Conservation (phyloP, 2,113 vertebrate genomes). For the Oryzias woworae region DNA sequence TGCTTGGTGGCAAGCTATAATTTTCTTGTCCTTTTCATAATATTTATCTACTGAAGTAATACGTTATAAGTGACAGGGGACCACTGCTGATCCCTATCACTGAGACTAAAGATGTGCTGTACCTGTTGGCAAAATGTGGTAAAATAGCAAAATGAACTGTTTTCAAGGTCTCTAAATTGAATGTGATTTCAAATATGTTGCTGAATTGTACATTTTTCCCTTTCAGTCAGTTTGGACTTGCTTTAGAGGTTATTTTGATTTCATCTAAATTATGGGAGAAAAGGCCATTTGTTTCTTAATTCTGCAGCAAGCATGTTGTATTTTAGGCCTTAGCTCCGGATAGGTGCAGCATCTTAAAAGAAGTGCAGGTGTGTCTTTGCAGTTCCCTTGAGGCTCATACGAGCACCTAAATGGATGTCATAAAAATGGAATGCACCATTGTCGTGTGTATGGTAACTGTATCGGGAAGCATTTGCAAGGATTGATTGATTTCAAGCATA, state of each 20-base stretch:
- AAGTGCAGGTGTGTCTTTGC: too few species aligned
- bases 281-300: too few species aligned
- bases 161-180: slow-evolving; percentile 1
- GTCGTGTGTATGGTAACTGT: too few species aligned
- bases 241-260: too few species aligned
- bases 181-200: slow-evolving; percentile 24
- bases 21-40: slow-evolving; percentile 15
- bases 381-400: too few species aligned
- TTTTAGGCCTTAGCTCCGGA: neutral
- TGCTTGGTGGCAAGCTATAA: slow-evolving; percentile 16
- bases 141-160: neutral
- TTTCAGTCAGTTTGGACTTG: neutral
- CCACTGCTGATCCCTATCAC: slow-evolving; percentile 21
- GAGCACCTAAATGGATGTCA: too few species aligned
- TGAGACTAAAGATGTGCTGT: slow-evolving; percentile 24
- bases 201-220: neutral
- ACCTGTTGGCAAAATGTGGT: neutral
- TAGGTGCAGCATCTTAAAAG: too few species aligned
- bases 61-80: slow-evolving; percentile 19
- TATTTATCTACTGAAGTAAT: slow-evolving; percentile 34
- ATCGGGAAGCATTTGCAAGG: too few species aligned
- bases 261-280: too few species aligned
- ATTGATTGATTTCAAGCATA: too few species aligned
- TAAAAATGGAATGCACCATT: too few species aligned
- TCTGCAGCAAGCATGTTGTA: too few species aligned